Evolutionary conservation across 2,797 vertebrate species (phyloP), one percentile per base, ranked within the genome.

Genomic region (Aphelocoma californica): DNA sequence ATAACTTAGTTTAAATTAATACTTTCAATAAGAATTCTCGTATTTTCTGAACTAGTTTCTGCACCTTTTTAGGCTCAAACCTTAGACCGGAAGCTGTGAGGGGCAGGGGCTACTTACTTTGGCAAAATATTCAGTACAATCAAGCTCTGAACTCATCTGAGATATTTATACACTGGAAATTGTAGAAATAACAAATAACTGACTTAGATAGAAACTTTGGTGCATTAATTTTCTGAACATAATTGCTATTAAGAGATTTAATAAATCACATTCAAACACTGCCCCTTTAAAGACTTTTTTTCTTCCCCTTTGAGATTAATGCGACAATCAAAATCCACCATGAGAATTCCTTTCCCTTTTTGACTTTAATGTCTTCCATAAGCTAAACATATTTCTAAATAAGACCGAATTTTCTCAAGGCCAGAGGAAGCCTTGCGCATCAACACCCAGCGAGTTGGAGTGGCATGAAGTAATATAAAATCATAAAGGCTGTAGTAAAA

Each of bases 371-470:
- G 90, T 82, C 84, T 97, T 95, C 71, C 92, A 91, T 91, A 96
- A 96, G 88, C 94, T 95, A 97, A 98, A 97, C 87, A 95, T 97
- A 97, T 97, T 98, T 98, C 96, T 98, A 97, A 97, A 97, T 97
- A 97, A 97, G 77, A 29, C 83, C 71, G 94, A 86, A 66, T 96
- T 97, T 97, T 96, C 83, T 48, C 95, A 98, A 98, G 92, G 96
- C 90, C 96, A 93, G 71, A 93, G 86, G 92, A 98, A 98, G 87
- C 84, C 95, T 98, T 97, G 86, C 69, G 70, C 86, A 93, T 97
- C 93, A 96, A 90, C 67, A 96, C 77, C 81, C 86, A 89, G 81
- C 88, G 91, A 96, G 88, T 81, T 95, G 92, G 84, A 97, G 95
- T 94, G 97, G 80, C 90, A 87, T 96, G 84, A 96, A 97, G 94